Evolutionary conservation across 2,113 vertebrate genomes (phyloP), one percentile per base, ranked within the genome.

Genomic region (Polypterus bichir): DNA sequence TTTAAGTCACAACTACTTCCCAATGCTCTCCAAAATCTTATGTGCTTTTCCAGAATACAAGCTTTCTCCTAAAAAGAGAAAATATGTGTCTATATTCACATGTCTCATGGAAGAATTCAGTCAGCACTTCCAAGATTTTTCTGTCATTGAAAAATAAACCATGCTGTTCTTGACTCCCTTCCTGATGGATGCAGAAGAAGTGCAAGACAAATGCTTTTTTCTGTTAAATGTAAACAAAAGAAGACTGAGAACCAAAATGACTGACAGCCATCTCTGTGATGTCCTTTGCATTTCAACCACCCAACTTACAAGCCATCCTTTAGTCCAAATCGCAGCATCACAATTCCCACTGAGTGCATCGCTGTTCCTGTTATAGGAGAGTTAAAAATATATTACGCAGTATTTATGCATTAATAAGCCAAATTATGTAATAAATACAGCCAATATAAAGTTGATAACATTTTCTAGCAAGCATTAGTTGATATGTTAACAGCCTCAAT

Each of bases 321-420:
- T n/a, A n/a, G n/a, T n/a, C n/a, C n/a, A n/a, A n/a, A n/a, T n/a
- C n/a, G n/a, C 65, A 57, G 67, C 70, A 59, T 69, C 60, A 71
- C 58, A 64, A 52, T 58, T 72, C 67, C 64, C 59, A 69, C n/a
- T 65, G n/a, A 70, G 62, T 46, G 63, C 47, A n/a, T n/a, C n/a
- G n/a, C n/a, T n/a, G n/a, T n/a, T n/a, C n/a, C n/a, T n/a, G n/a
- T n/a, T n/a, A n/a, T n/a, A n/a, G n/a, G n/a, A n/a, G n/a, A n/a
- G n/a, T n/a, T n/a, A n/a, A n/a, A n/a, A n/a, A n/a, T n/a, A n/a
- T n/a, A n/a, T n/a, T n/a, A n/a, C n/a, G n/a, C n/a, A n/a, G n/a
- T n/a, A n/a, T n/a, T n/a, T n/a, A n/a, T n/a, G n/a, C n/a, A n/a
- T n/a, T n/a, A n/a, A n/a, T n/a, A n/a, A n/a, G n/a, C n/a, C n/a